Base-by-base conservation (phyloP, 2,113 vertebrate genomes). In the Pimephales promelas region DNA sequence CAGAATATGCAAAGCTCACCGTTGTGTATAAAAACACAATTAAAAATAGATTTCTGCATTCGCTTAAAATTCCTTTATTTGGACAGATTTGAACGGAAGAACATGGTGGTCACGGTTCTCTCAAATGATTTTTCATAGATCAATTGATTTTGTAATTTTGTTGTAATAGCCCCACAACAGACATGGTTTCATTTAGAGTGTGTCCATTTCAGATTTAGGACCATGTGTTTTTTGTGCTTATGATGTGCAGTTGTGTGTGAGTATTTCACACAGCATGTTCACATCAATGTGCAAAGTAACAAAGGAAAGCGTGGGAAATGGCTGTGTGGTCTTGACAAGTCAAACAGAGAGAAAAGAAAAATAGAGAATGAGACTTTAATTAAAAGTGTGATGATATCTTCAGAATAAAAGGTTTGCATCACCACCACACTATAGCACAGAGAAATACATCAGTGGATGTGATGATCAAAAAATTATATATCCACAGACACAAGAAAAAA, bases 241-340 rank as follows among this genome's bases (percentile, higher is more conserved):
- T 54, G 52, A 54, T 54, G 8, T 54, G 18, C 18, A 54, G 49
- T 54, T 54, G 18, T 54, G 52, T 9, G 18, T 20, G 18, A 54
- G 18, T 54, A 22, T 22, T 54, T 20, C 6, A 9, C 18, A 54
- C 52, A 36, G 64, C 73, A 87, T 86, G 49, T 88, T 56, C 81
- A 84, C 72, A 85, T 87, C 89, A 91, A 92, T 93, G 92, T 92
- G 86, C 86, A 92, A 91, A 81, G 6, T 62, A 62, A 86, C 91
- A 89, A 91, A 81, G 10, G 68, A 76, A 88, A 92, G 92, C 89
- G 90, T 94, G 94, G 88, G 93, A 94, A 94, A 91, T 86, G 6
- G 84, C 84, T 85, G 70, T 83, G 70, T 82, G 80, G 87, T 90
- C 84, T 88, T 70, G 10, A 8, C 34, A 24, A 81, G 26, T 47